Evolutionary conservation across 2,113 vertebrate genomes (phyloP), one percentile per base, ranked within the genome.

Genomic region (Hassar affinis): DNA sequence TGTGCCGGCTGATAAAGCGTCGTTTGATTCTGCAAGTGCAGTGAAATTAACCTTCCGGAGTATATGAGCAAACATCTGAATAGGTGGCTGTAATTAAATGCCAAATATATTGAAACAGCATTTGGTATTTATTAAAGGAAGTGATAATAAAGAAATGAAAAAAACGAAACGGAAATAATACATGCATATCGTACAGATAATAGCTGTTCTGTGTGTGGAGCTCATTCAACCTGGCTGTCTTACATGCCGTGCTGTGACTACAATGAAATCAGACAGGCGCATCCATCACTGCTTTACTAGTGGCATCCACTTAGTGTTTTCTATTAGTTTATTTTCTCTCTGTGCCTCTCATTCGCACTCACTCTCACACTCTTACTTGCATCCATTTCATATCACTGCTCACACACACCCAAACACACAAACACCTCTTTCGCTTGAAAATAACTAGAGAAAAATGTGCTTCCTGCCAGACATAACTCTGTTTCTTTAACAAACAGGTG

Each of bases 1-100:
- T 92, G 90, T 85, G 47, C 80, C 59, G 0, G 42, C 85, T 87
- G 92, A 94, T 94, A 93, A 92, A 88, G 82, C 87, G 1, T 57
- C 51, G 86, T 90, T 90, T 80, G 30, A 90, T 91, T 91, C 90
- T 78, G 81, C 72, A 85, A 85, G 69, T 64, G 82, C 83, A 30
- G 64, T 80, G 86, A 90, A 91, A 93, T 91, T 92, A 89, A 93
- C 88, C 88, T 86, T 75, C 82, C 85, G 78, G 82, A 56, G 82
- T 85, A 82, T 90, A 88, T 85, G 90, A 88, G 91, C 88, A 90
- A 89, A 91, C 88, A 90, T 79, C 78, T 71, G 85, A 85, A 89
- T 45, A 30, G 86, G 74, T 47, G 25, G 54, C 22, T 57, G 62
- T 92, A 91, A 93, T 93, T 90, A 90, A 91, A 91, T 88, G 85